phyloP scores from a whole-genome alignment of 2,888 invertebrate species.

The Heliconius aoede region DNA sequence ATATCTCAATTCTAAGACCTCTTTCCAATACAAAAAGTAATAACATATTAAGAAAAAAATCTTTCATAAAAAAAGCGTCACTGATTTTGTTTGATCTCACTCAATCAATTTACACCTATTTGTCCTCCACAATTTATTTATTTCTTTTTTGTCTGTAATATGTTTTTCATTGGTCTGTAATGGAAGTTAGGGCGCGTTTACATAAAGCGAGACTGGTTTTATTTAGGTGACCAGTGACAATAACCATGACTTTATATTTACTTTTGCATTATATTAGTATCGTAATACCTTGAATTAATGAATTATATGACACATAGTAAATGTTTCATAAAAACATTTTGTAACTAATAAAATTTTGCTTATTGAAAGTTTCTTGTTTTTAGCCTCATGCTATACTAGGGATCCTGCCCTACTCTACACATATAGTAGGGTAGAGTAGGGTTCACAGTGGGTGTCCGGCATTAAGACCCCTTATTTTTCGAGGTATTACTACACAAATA shows the following conservation, averaged over 20 bases:
- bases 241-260: neutral
- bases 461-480: neutral
- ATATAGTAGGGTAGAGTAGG: too few relatives aligned
- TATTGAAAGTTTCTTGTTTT: too few relatives aligned
- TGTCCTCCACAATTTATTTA: neutral
- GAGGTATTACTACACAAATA: constrained; percentile 5
- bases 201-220: neutral
- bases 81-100: constrained; percentile 10
- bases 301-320: neutral
- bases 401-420: too few relatives aligned
- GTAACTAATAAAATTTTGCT: neutral
- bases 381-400: too few relatives aligned
- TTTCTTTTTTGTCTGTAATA: neutral
- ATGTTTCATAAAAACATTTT: neutral
- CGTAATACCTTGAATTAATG: neutral
- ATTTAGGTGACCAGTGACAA: neutral
- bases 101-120: constrained; percentile 11
- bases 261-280: neutral
- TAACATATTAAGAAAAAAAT: neutral
- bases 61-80: neutral
- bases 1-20: neutral
- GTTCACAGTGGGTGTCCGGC: too few relatives aligned
- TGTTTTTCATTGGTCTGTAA: neutral
- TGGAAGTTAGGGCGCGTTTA: neutral
- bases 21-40: neutral